These are phyloP conservation scores for Prorops nasuta DNA, from an alignment of 1,140 invertebrate species.

Conservation along the genomic window DNA sequence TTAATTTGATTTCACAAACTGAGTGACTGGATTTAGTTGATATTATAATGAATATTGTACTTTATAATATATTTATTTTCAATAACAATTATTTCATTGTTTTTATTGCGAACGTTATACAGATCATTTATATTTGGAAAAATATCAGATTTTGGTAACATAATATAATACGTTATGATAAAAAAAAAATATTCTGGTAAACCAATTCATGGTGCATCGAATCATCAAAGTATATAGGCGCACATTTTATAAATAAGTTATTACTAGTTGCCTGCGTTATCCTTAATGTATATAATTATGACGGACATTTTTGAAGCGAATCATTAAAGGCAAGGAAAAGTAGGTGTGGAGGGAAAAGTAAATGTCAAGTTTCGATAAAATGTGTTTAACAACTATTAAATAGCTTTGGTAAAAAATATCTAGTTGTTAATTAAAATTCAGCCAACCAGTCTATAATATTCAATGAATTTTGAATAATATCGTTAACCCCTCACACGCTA, in stretches of 20 bases:
- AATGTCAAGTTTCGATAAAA: background rate
- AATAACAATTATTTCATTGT: background rate
- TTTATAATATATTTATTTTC: no score
- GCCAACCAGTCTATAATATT: no score
- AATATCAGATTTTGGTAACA: slow-evolving; percentile 8
- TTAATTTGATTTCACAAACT: background rate
- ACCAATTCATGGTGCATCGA: slow-evolving; percentile 1
- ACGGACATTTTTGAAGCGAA: no score
- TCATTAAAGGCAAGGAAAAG: no score
- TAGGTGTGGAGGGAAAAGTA: background rate
- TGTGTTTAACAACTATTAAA: background rate
- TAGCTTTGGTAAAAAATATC: background rate
- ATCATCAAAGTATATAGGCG: background rate
- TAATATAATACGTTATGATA: slow-evolving; percentile 15
- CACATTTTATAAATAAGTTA: background rate
- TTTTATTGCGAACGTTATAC: background rate
- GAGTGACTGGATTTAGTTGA: background rate
- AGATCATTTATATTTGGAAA: background rate
- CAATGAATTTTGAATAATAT: background rate
- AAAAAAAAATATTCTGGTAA: slow-evolving; percentile 16
- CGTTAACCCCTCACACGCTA: background rate
- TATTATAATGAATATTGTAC: no score
- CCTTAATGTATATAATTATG: background rate
- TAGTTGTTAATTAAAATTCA: no score
- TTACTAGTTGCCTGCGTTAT: background rate